phyloP scores from a whole-genome alignment of 2,113 vertebrate species.

The Silurus asotus region DNA sequence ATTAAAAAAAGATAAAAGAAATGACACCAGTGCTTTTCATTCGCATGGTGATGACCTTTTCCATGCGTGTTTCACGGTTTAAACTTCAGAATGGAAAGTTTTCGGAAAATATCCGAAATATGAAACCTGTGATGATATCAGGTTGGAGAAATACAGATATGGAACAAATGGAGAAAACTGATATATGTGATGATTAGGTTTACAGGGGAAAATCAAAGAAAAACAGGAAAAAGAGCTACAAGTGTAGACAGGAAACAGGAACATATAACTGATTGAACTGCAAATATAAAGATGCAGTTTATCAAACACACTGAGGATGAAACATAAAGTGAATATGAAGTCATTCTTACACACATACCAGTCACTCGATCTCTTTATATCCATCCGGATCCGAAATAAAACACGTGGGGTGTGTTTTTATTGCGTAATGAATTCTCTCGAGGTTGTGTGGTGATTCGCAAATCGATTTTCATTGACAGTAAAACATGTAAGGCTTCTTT shows the following conservation, averaged over 20 bases:
- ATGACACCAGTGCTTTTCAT: neutral
- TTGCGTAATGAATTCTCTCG: neutral
- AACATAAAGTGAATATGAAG: too few species aligned
- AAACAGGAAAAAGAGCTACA: neutral
- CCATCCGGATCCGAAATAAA: neutral
- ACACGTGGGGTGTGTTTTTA: neutral
- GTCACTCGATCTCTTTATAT: too few species aligned
- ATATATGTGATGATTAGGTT: conserved; percentile 6
- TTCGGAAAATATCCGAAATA: neutral
- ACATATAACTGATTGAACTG: neutral
- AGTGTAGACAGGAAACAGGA: neutral
- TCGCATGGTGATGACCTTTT: neutral
- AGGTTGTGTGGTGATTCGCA: neutral
- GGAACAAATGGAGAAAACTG: conserved; percentile 10
- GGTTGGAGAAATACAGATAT: neutral
- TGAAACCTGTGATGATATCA: neutral
- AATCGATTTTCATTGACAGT: too few species aligned
- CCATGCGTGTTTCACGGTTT: neutral
- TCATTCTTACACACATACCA: too few species aligned
- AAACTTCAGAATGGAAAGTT: neutral
- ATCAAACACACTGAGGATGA: neutral
- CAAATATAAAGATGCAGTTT: neutral
- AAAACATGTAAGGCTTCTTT: too few species aligned
- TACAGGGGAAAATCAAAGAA: neutral
- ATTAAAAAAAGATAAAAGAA: neutral